Base-by-base conservation (phyloP, 2,888 invertebrate species). In the Theretra japonica region DNA sequence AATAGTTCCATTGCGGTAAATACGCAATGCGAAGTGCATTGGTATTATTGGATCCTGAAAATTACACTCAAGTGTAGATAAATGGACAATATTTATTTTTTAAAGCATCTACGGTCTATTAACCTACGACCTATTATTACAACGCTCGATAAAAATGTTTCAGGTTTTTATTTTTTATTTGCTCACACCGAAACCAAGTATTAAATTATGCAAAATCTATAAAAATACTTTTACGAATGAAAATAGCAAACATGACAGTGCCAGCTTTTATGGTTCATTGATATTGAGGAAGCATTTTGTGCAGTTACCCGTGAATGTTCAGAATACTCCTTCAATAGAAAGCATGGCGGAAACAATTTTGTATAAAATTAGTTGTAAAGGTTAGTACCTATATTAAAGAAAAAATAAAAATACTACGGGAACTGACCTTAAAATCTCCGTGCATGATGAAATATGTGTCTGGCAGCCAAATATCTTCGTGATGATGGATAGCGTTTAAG, bases 381-480 rank as follows among this genome's bases (percentile, higher is more conserved):
- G 23, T 65, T 33, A 50, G 59, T 56, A 30, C 11, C 30, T 73
- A 33, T 58, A 58, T 17, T 50, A 21, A 65, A 65, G 6, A 57
- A 21, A 48, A 57, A 28, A 30, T 48, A 28, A 41, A 57, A 21
- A 73, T 77, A 73, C 58, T 72, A 73, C 75, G 71, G 72, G 73
- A 79, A 82, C 90, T 86, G 76, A 94, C 94, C 92, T 98, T 98
- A 94, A 98, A 98, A 94, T 98, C 98, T 77, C 98, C 98, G 93
- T 98, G 98, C 97, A 98, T 98, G 90, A 98, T 98, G 95, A 98
- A 98, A 92, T 98, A 98, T 73, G 98, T 98, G 95, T 98, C 98
- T 76, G 98, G 98, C 84, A 98, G 95, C 98, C 98, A 98, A 88
- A 98, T 97, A 87, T 97, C 96, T 88, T 97, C 97, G 95, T 98